A percentile compares a stretch with the other conserved stretches of the same genome.
These are phyloP conservation scores for Drosophila acutilabella DNA, from an alignment of 2,888 invertebrate genomes.

Conservation along the genomic window DNA sequence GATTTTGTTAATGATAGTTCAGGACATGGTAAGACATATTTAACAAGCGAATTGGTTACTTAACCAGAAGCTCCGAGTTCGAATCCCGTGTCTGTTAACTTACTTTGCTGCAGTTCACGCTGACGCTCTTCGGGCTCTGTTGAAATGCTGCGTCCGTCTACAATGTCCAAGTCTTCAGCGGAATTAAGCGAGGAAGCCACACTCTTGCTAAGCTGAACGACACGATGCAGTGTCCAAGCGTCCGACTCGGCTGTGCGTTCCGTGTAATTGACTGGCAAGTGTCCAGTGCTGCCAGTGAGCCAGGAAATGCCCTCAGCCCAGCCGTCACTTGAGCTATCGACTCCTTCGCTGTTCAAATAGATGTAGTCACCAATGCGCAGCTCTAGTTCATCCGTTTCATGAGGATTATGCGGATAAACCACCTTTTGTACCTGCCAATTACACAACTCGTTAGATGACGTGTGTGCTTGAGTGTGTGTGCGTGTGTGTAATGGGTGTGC, in stretches of 20 bases:
- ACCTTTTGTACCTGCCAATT: constrained; percentile 89
- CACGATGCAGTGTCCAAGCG: constrained; percentile 95
- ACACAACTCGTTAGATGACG: neutral
- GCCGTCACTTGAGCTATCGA: constrained; percentile 91
- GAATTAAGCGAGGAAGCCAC: constrained; percentile 84
- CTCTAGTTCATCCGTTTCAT: constrained; percentile 93
- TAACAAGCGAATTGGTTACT: no score
- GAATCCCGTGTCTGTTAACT: constrained; percentile 11
- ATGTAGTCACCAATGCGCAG: constrained; percentile 94
- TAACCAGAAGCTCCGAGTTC: no score
- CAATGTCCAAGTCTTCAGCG: constrained; percentile 83
- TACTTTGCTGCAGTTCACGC: constrained; percentile 77
- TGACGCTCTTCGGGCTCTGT: constrained; percentile 81
- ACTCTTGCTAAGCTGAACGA: constrained; percentile 86
- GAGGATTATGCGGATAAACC: constrained; percentile 90
- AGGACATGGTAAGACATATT: no score
- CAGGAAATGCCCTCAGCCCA: constrained; percentile 91
- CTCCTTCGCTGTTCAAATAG: constrained; percentile 91
- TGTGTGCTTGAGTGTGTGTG: neutral
- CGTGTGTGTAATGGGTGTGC: constrained; percentile 22
- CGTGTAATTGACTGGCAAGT: constrained; percentile 93
- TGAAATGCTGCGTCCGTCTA: constrained; percentile 82
- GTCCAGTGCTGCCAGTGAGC: constrained; percentile 89
- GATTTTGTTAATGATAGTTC: neutral
- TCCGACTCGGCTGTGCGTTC: constrained; percentile 94